Evolutionary conservation across 2,888 invertebrate species (phyloP).

Genomic region (Drosophila fungiperda): DNA sequence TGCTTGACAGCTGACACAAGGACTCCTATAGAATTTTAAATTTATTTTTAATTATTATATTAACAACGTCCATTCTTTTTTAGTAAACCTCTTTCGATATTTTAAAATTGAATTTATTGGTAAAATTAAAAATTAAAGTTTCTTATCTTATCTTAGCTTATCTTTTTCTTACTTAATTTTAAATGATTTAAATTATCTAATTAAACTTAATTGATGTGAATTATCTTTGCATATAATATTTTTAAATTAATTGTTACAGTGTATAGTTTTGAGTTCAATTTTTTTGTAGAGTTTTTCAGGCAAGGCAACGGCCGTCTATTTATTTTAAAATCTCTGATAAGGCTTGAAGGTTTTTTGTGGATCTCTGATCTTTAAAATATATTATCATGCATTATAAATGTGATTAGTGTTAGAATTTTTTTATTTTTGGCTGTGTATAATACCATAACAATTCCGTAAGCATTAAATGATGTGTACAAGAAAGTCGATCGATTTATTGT

Average conservation of each 20-base stretch:
- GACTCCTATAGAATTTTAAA: not conserved
- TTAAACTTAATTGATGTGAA: too few relatives aligned
- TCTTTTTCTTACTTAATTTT: not conserved
- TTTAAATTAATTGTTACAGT: not conserved
- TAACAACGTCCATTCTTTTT: not conserved
- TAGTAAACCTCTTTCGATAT: not conserved
- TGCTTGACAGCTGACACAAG: not conserved
- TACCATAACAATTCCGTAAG: not conserved
- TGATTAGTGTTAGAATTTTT: not conserved
- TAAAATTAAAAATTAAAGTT: not conserved
- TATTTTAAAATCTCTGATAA: constrained; percentile 36
- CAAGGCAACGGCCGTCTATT: constrained; percentile 51
- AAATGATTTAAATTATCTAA: not conserved
- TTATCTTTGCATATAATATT: not conserved
- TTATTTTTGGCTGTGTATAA: not conserved
- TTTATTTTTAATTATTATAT: not conserved
- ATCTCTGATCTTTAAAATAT: not conserved
- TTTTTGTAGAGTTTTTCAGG: constrained; percentile 38
- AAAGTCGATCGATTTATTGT: not conserved
- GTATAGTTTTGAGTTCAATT: constrained; percentile 1
- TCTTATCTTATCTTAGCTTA: too few relatives aligned
- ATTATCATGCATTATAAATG: not conserved
- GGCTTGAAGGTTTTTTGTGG: constrained; percentile 12
- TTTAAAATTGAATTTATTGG: not conserved
- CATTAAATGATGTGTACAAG: not conserved